Evolutionary conservation across 2,888 invertebrate genomes (phyloP), one percentile per base, ranked within the genome.

Genomic region (Agapostemon virescens): DNA sequence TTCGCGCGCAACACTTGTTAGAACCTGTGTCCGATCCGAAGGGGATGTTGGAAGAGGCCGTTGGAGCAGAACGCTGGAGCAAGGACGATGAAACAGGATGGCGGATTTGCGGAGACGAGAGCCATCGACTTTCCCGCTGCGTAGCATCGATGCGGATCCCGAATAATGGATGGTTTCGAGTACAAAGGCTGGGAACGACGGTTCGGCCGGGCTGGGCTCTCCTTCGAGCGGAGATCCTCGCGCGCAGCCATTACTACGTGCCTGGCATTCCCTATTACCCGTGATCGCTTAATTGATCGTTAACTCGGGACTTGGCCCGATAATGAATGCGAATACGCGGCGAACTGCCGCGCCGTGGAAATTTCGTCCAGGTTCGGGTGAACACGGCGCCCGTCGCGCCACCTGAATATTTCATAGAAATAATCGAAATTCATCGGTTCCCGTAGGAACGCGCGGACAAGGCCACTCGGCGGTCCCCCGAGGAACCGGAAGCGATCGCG

Each of bases 201-300:
- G 58, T 67, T 55, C 52, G 45, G 4, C 36, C 69, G 45, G 55
- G 36, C 61, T 30, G 63, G 63, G 40, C 40, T 75, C 61, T 73
- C 64, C 74, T 77, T 77, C 52, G 70, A 68, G 17, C 66, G 64
- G 69, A 79, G 70, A 80, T 87, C 82, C 84, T 86, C 81, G 67
- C 63, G 79, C 84, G 77, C 85, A 82, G 82, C 80, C 87, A 88
- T 88, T 87, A 86, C 84, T 85, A 89, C 90, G 88, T 90, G 90
- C 87, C 86, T 64, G 74, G 86, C 86, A 90, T 90, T 85, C 87
- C 85, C 81, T 85, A 86, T 86, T 87, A 80, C 67, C 76, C 83
- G 77, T 85, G 87, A 89, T 90, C 85, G 88, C 88, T 90, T 90
- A 90, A 89, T 89, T 86, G 89, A 89, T 90, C 90, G 90, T 90